Conservation (phyloP, 1,140 invertebrate species). For the Subanguina moxae region DNA sequence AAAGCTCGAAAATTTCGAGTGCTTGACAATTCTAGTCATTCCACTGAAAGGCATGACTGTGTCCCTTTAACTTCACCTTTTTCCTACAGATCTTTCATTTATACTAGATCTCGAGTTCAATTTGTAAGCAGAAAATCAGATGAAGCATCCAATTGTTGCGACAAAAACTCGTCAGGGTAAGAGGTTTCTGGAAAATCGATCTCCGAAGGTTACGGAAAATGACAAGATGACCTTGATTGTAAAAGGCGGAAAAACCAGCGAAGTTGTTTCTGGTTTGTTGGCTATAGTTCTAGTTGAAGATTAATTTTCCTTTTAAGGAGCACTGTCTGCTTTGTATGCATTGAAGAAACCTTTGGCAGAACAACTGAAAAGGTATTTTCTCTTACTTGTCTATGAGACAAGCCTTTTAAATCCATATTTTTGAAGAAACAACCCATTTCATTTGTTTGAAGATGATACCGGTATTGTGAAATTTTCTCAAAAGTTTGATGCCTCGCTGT, state of each 20-base stretch:
- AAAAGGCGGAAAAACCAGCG: constrained; percentile 77
- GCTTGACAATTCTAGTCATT: too few species aligned
- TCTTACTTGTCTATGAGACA: background rate
- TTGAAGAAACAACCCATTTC: constrained; percentile 70
- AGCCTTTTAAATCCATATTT: background rate
- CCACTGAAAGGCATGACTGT: too few species aligned
- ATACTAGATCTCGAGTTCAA: too few species aligned
- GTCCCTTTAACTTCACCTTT: too few species aligned
- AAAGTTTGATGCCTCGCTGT: constrained; percentile 82
- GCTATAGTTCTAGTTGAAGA: too few species aligned
- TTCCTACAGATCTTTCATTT: too few species aligned
- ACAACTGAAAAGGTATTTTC: constrained; percentile 46
- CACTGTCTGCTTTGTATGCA: constrained; percentile 77
- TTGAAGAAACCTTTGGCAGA: constrained; percentile 62
- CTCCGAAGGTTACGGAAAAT: constrained; percentile 83
- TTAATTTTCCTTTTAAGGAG: constrained; percentile 32
- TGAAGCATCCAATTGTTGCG: background rate
- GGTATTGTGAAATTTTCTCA: constrained; percentile 77
- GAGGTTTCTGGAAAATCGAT: constrained; percentile 72
- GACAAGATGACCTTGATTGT: constrained; percentile 78
- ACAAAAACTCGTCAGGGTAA: constrained; percentile 81
- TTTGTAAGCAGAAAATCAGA: too few species aligned
- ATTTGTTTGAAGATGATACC: constrained; percentile 78
- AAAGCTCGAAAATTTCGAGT: too few species aligned
- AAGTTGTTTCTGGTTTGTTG: constrained; percentile 66